Evolutionary conservation across 2,888 invertebrate species (phyloP).

Genomic region (Dusona sp.): DNA sequence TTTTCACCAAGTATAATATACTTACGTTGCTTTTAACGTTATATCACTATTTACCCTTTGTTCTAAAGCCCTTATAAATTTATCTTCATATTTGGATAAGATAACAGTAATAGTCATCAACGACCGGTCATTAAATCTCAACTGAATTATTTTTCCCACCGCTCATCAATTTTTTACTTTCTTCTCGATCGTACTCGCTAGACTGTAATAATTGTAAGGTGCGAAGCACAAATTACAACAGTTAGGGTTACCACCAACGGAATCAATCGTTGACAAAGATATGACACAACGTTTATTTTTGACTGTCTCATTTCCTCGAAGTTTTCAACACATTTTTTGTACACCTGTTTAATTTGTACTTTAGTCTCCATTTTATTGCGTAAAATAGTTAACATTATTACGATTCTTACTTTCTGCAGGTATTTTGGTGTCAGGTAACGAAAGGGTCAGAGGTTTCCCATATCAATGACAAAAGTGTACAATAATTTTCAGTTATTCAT

Average conservation of each 20-base stretch:
- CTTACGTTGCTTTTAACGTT: background rate
- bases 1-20: background rate
- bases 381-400: too few relatives aligned
- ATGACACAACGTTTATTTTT: background rate
- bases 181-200: background rate
- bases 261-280: background rate
- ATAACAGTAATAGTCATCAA: background rate
- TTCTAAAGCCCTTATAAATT: background rate
- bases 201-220: conserved; percentile 26
- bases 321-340: too few relatives aligned
- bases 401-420: too few relatives aligned
- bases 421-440: too few relatives aligned
- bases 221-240: background rate
- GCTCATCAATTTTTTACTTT: background rate
- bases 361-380: too few relatives aligned
- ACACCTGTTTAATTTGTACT: too few relatives aligned
- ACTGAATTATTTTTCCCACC: background rate
- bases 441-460: too few relatives aligned
- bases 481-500: too few relatives aligned
- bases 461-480: too few relatives aligned
- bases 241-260: background rate
- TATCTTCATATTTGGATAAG: background rate
- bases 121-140: background rate
- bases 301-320: too few relatives aligned
- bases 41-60: background rate